Evolutionary conservation across 2,113 vertebrate species (phyloP), one percentile per base, ranked within the genome.

Genomic region (Peromyscus maniculatus): DNA sequence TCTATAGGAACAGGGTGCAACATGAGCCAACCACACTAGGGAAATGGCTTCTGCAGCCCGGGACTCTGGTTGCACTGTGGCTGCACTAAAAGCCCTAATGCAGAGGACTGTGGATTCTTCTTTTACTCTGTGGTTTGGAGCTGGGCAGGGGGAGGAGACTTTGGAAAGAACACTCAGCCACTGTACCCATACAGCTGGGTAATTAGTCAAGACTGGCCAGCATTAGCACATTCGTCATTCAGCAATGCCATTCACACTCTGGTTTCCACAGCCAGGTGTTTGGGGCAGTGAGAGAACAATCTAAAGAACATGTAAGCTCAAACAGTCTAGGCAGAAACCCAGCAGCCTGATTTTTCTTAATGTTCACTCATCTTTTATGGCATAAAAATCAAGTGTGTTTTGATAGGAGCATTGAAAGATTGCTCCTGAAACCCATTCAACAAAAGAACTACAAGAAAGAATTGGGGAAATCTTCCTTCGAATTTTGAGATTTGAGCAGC

Each of bases 71-170:
- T 98, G 91, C 96, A 95, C 24, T 98, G 98, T 93, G 98, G 97
- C 98, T 91, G 95, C 69, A 94, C 97, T 98, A 90, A 98, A 98
- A 98, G 88, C 96, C 66, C 96, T 91, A 98, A 98, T 96, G 84
- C 16, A 95, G 97, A 98, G 71, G 79, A 93, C 84, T 97, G 97
- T 88, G 98, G 98, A 97, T 97, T 88, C 79, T 98, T 98, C 97
- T 97, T 98, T 97, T 97, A 97, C 79, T 96, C 7, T 98, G 98
- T 96, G 98, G 98, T 98, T 98, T 98, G 97, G 97, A 98, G 75
- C 57, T 95, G 94, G 78, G 82, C 77, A 98, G 91, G 97, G 88
- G 97, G 97, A 97, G 97, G 97, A 98, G 98, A 96, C 57, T 5
- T 22, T 92, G 96, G 95, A 98, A 97, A 98, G 95, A 97, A 98